Evolutionary conservation across 2,113 vertebrate genomes (phyloP), one percentile per base, ranked within the genome.

Genomic region (Chrysemys picta): DNA sequence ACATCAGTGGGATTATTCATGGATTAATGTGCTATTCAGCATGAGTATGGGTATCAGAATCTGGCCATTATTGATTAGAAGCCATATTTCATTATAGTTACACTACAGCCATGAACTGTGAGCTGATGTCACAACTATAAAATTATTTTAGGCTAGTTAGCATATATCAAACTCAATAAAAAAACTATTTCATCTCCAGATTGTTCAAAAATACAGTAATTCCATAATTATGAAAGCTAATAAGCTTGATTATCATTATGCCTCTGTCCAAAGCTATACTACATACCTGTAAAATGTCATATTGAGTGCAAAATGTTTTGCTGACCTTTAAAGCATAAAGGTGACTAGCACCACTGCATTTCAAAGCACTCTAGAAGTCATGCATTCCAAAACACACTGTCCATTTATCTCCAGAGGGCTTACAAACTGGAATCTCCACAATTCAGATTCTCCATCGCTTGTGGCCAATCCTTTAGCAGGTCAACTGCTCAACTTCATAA

Each of bases 391-490:
- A 92, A 62, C 57, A 82, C 95, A 91, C 80, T 93, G 88, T 95
- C 95, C 84, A 95, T 93, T 75, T 97, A 94, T 97, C 93, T 96
- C 78, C 92, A 94, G 62, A 90, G 89, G 93, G 84, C 89, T 97
- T 95, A 93, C 83, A 94, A 62, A 89, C 82, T 97, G 91, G 95
- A 98, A 96, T 96, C 94, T 90, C 93, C 21, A 4, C 95, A 91
- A 94, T 95, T 97, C 96, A 96, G 95, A 95, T 96, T 96, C 97
- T 94, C 94, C 91, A 91, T 82, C 1, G 0, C 94, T 97, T 89
- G 80, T 96, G 85, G 95, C 94, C 94, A 94, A 97, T 90, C 90
- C 91, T 94, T 93, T 57, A 0, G 1, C 85, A 16, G 85, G 96
- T 84, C 93, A 52, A 92, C 62, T 91, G 84, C 88, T 95, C 90